Conservation (phyloP, 2,113 vertebrate species). For the Xenotilapia caudafasciata region DNA sequence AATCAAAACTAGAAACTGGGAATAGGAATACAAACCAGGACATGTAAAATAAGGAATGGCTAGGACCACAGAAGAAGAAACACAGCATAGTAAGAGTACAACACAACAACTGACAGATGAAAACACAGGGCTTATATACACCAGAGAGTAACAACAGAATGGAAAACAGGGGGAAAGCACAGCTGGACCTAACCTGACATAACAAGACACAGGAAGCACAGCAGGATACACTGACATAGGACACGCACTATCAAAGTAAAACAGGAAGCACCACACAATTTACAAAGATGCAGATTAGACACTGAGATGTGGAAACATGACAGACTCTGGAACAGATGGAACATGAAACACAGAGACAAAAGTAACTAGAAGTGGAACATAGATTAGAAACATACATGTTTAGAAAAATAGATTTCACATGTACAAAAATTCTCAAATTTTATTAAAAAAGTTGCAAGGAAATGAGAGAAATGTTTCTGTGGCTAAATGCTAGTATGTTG, state of each 20-base stretch:
- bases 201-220: background rate
- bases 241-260: background rate
- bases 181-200: background rate
- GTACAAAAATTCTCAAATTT: background rate
- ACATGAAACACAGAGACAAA: background rate
- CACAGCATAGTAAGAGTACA: background rate
- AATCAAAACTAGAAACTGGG: background rate
- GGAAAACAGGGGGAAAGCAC: background rate
- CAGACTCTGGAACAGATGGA: background rate
- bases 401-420: background rate
- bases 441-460: background rate
- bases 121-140: background rate
- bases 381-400: background rate
- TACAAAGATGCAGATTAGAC: background rate
- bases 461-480: fast-evolving
- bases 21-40: background rate
- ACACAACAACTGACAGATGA: background rate
- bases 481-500: background rate
- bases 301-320: background rate
- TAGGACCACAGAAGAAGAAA: background rate
- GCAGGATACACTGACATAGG: background rate
- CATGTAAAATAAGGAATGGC: background rate
- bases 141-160: background rate
- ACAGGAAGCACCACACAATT: background rate
- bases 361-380: background rate